These are phyloP conservation scores for Brotula barbata DNA, from an alignment of 2,797 vertebrate genomes.

Conservation along the genomic window DNA sequence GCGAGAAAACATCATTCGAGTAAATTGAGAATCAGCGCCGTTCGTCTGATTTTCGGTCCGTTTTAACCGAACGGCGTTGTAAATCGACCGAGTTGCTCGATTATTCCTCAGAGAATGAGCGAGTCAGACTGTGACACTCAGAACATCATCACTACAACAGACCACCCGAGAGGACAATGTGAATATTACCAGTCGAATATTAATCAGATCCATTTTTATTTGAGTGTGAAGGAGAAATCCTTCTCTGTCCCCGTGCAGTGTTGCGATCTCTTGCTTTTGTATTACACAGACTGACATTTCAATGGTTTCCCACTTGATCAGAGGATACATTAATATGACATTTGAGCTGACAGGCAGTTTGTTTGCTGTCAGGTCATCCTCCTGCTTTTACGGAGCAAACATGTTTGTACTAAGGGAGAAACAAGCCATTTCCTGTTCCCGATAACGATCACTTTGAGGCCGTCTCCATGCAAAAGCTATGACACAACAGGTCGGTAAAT, in stretches of 20 bases:
- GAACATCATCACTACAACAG: background rate
- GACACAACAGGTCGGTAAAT: conserved; percentile 1
- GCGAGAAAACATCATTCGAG: conserved; percentile 20
- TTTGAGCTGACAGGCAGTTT: conserved; percentile 72
- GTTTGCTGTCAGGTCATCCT: conserved; percentile 40
- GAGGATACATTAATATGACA: conserved; percentile 77
- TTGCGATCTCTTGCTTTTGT: conserved; percentile 47
- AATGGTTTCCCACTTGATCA: conserved; percentile 73
- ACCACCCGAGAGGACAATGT: background rate
- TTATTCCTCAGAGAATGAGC: background rate
- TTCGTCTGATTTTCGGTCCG: conserved; percentile 14
- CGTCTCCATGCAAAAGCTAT: conserved; percentile 2
- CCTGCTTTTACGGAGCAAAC: conserved; percentile 52
- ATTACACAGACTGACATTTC: conserved; percentile 68
- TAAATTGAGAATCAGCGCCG: conserved; percentile 9
- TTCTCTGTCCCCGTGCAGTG: background rate
- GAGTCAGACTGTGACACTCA: background rate
- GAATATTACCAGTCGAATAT: no score
- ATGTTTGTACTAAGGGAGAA: conserved; percentile 48
- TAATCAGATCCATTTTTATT: no score
- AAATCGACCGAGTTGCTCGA: no score
- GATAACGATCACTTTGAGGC: conserved; percentile 46
- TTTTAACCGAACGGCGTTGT: background rate
- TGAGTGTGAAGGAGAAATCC: conserved; percentile 2
- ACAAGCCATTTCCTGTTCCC: conserved; percentile 40